phyloP scores from a whole-genome alignment of 2,797 vertebrate species.

The Peromyscus aztecus region DNA sequence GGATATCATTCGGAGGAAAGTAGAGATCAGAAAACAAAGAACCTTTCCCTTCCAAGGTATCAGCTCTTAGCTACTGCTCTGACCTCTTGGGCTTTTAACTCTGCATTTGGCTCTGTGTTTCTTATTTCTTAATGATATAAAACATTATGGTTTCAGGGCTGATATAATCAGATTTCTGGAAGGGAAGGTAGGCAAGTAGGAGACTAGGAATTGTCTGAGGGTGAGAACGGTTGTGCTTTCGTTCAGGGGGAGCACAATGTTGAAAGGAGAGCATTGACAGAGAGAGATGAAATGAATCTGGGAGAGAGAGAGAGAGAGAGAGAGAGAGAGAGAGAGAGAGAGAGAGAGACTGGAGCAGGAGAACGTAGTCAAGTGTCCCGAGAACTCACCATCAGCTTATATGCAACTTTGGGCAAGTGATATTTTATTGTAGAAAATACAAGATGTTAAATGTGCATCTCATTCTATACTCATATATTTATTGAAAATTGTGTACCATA shows the following conservation, averaged over 20 bases:
- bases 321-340: background rate
- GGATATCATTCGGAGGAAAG: background rate
- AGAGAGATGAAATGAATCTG: background rate
- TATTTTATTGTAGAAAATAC: constrained; percentile 35
- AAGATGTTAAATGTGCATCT: background rate
- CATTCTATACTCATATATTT: background rate
- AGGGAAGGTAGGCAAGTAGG: background rate
- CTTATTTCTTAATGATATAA: background rate
- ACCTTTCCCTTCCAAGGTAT: background rate
- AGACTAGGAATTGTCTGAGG: background rate
- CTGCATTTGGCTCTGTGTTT: background rate
- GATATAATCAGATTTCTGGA: background rate
- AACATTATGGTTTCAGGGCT: background rate
- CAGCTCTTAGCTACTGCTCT: too few relatives aligned
- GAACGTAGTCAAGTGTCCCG: background rate
- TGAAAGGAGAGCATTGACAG: background rate
- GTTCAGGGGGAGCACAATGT: background rate
- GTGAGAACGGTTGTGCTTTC: background rate
- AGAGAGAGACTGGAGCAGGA: background rate
- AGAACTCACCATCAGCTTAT: background rate
- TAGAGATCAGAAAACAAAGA: background rate
- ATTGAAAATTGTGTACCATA: background rate
- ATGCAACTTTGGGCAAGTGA: background rate
- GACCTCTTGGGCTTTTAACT: too few relatives aligned
- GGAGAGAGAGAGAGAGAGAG: too few relatives aligned